These are phyloP conservation scores for Drosophila orena DNA, from an alignment of 1,140 invertebrate species.

Conservation along the genomic window DNA sequence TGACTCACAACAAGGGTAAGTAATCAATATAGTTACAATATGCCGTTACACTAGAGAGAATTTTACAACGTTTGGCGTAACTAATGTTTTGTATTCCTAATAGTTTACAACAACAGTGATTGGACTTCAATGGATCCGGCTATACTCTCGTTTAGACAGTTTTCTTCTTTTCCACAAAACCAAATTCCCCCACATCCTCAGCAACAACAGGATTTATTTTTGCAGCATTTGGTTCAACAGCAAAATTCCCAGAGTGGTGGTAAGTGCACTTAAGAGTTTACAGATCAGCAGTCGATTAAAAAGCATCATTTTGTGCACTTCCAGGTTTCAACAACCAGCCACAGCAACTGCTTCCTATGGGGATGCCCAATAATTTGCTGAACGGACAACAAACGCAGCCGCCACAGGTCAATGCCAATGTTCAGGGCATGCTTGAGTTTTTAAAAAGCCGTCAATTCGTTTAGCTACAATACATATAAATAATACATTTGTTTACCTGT, in stretches of 20 bases:
- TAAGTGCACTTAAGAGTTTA: not conserved
- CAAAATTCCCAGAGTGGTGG: conserved; percentile 67
- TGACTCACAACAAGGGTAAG: conserved; percentile 70
- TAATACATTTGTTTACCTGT: conserved; percentile 73
- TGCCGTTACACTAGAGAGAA: not conserved
- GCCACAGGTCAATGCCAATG: conserved; percentile 84
- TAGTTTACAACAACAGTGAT: conserved; percentile 75
- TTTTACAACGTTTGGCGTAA: not conserved
- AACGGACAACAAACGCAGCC: conserved; percentile 74
- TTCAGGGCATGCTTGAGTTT: conserved; percentile 84
- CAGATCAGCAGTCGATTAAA: not conserved
- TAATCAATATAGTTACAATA: not conserved
- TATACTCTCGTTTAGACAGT: conserved; percentile 83
- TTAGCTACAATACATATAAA: conserved; percentile 66
- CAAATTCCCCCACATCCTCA: conserved; percentile 63
- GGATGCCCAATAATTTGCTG: conserved; percentile 72
- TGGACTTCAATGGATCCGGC: conserved; percentile 85
- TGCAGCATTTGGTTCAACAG: conserved; percentile 80
- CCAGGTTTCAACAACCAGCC: conserved; percentile 70
- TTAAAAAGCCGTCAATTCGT: conserved; percentile 84
- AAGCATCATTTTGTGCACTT: not conserved
- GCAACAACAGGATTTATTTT: conserved; percentile 77
- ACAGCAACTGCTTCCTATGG: conserved; percentile 68
- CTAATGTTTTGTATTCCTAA: not conserved
- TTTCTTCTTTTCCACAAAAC: conserved; percentile 80